Base-by-base conservation (phyloP, 2,113 vertebrate genomes). In the Leptobrachium ailaonicum region DNA sequence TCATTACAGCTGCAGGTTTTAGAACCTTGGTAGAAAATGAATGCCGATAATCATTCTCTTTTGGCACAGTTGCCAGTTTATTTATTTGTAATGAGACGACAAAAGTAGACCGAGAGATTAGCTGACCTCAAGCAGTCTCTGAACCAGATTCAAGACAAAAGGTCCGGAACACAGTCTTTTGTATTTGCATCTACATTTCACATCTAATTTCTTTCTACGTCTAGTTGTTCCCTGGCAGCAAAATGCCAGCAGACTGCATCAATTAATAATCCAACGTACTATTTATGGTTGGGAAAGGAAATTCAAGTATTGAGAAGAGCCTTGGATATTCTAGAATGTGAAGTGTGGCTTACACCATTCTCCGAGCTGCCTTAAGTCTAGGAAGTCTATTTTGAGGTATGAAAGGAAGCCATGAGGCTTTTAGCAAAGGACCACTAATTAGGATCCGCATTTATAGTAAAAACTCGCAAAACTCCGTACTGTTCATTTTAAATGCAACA, bases 21-120 rank as follows among this genome's bases (percentile, higher is more conserved):
- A 10, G 4, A 12, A 60, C 3, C 56, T 13, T 60, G 10, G 13
- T 60, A 60, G 56, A 60, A 60, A 7, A 60, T 60, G 56, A 60
- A 77, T 50, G 44, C 41, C 40, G 11, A 60, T 32, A 41, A 60
- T 44, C 66, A 60, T 14, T 43, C 43, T 76, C 45, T 67, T 76
- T 67, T 77, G 75, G 66, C 75, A 77, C 42, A 44, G 54, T 10
- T 54, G 58, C 12, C 12, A 60, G 3, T 40, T 41, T 42, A 58
- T 77, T 77, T n/a, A 56, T 69, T 56, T 77, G 75, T 67, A 69
- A 77, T 40, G 44, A 70, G 75, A 77, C 69, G 69, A 77, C 62
- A 76, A 77, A 70, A 77, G 66, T 44, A 77, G 66, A 77, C 42
- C 69, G 75, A 77, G 14, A 43, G 66, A 47, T 41, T 62, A 60